Percentiles rank a stretch among this genome's conserved stretches.
Evolutionary conservation across 2,888 invertebrate species (phyloP).

Genomic region (Melanargia galathea): DNA sequence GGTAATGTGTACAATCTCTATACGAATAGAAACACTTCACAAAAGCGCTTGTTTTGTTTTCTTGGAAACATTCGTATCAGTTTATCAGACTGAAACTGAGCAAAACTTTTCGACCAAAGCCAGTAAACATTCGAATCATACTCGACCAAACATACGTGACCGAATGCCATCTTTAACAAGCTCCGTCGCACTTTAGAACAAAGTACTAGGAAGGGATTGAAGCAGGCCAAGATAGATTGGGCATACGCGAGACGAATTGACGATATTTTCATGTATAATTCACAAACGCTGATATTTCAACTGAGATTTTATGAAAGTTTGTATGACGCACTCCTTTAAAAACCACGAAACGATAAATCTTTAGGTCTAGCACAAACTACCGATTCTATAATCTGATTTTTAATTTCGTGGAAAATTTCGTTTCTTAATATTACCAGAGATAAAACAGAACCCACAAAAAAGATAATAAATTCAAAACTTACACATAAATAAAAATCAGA

Average conservation of each 20-base stretch:
- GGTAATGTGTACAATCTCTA: too few species aligned
- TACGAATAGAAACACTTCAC: too few species aligned
- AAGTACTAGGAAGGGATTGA: background rate
- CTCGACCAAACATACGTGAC: background rate
- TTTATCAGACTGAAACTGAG: background rate
- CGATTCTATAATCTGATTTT: background rate
- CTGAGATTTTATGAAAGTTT: slow-evolving; percentile 3
- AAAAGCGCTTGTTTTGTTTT: too few species aligned
- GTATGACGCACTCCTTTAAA: background rate
- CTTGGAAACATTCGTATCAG: too few species aligned
- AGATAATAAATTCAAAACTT: too few species aligned
- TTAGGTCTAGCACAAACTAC: background rate
- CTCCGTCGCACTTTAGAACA: too few species aligned
- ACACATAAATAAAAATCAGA: too few species aligned
- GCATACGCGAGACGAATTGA: background rate
- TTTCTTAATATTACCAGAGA: too few species aligned
- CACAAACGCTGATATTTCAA: slow-evolving; percentile 18
- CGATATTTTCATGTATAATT: slow-evolving; percentile 13
- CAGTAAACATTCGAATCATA: slow-evolving; percentile 1
- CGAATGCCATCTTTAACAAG: too few species aligned
- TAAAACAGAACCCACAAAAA: too few species aligned
- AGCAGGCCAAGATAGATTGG: slow-evolving; percentile 2
- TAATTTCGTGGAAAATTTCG: too few species aligned
- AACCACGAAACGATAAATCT: background rate
- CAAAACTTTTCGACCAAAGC: background rate